Evolutionary conservation across 2,113 vertebrate species (phyloP).

Genomic region (Tapirus terrestris): DNA sequence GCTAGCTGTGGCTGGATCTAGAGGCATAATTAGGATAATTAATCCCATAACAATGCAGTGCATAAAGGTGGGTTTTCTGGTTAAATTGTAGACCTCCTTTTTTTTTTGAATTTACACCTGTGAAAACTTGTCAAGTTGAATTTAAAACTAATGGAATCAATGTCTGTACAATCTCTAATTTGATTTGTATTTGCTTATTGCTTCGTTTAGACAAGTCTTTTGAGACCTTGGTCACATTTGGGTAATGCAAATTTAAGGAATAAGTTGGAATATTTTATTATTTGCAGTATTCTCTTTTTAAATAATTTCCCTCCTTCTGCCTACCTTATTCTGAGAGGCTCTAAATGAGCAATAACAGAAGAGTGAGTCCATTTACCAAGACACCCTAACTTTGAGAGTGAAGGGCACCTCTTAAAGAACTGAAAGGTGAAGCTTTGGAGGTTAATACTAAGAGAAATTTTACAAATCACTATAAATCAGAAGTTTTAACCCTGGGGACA

Average conservation of each 20-base stretch:
- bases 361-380: not conserved
- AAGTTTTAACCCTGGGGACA: not conserved
- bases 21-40: slow-evolving; percentile 98
- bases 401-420: not conserved
- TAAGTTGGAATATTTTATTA: not conserved
- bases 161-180: slow-evolving; percentile 14
- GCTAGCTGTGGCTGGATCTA: slow-evolving; percentile 96
- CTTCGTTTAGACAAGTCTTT: slow-evolving; percentile 4
- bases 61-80: slow-evolving; percentile 92
- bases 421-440: not conserved
- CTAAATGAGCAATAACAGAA: slow-evolving; percentile 8
- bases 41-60: slow-evolving; percentile 99
- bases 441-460: not conserved
- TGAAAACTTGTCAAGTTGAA: slow-evolving; percentile 33
- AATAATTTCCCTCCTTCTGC: not conserved
- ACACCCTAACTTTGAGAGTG: not conserved
- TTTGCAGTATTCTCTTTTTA: not conserved
- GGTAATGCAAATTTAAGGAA: slow-evolving; percentile 16
- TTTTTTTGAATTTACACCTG: not conserved
- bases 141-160: not conserved
- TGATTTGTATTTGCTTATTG: slow-evolving; percentile 4
- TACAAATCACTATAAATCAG: not conserved
- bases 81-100: not conserved
- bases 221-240: not conserved
- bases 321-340: not conserved